These are phyloP conservation scores for Bombus waltoni DNA, from an alignment of 1,140 invertebrate genomes.

Conservation along the genomic window DNA sequence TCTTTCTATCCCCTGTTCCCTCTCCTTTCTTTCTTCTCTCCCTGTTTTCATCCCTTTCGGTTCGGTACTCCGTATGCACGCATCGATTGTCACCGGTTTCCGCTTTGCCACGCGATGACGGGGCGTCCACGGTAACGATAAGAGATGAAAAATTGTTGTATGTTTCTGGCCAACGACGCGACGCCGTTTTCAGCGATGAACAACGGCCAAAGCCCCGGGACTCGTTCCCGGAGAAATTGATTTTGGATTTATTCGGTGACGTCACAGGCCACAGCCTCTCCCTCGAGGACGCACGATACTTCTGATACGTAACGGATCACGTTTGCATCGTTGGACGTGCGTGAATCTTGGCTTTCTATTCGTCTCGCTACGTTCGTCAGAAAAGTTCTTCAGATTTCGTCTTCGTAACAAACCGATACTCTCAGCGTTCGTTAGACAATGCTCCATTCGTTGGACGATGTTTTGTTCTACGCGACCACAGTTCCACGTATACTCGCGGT, in stretches of 20 bases:
- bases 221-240: constrained; percentile 54
- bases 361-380: not conserved
- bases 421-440: not conserved
- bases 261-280: constrained; percentile 22
- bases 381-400: not conserved
- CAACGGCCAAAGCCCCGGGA: not conserved
- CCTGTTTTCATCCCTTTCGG: not conserved
- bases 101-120: not conserved
- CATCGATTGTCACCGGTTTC: not conserved
- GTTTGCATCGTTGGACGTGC: not conserved
- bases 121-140: constrained; percentile 22
- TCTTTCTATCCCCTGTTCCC: too few species aligned
- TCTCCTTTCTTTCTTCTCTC: too few species aligned
- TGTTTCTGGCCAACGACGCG: not conserved
- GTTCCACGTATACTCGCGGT: not conserved
- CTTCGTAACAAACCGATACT: not conserved
- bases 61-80: not conserved
- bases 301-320: constrained; percentile 22
- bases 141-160: constrained; percentile 53
- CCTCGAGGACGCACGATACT: constrained; percentile 46
- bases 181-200: constrained; percentile 14
- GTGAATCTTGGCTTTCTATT: not conserved
- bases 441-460: not conserved
- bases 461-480: not conserved
- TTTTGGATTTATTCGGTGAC: constrained; percentile 61